These are phyloP conservation scores for Manis pentadactyla DNA, from an alignment of 2,797 vertebrate species.

Conservation along the genomic window DNA sequence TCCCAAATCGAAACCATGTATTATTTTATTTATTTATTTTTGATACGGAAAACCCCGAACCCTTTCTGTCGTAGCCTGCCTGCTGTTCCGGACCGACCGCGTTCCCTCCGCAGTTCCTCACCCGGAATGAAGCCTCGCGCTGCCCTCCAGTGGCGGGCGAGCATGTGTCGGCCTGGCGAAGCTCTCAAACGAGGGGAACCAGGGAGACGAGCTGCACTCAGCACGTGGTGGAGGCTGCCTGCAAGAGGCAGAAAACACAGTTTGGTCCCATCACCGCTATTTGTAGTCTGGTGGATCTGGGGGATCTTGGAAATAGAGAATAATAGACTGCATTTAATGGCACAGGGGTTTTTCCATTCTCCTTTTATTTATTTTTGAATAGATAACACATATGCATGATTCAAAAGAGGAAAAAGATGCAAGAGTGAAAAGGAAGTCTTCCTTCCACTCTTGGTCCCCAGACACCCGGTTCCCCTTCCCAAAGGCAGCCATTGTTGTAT, in stretches of 20 bases:
- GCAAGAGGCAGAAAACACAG: neutral
- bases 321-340: constrained; percentile 52
- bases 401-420: constrained; percentile 2
- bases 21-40: neutral
- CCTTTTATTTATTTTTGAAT: constrained; percentile 66
- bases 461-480: neutral
- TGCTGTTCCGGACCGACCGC: fast-evolving
- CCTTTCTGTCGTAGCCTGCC: neutral
- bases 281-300: neutral
- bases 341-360: neutral
- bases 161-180: neutral
- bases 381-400: constrained; percentile 36
- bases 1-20: neutral
- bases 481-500: neutral
- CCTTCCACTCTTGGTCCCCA: neutral
- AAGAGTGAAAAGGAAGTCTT: neutral
- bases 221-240: neutral
- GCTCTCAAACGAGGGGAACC: neutral
- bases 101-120: neutral
- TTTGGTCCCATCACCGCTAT: neutral
- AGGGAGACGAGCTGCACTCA: fast-evolving
- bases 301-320: constrained; percentile 33
- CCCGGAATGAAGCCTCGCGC: constrained; percentile 20
- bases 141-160: constrained; percentile 63
- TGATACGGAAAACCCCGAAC: neutral